These are phyloP conservation scores for Dissostichus mawsoni DNA, from an alignment of 2,113 vertebrate genomes.

Conservation along the genomic window DNA sequence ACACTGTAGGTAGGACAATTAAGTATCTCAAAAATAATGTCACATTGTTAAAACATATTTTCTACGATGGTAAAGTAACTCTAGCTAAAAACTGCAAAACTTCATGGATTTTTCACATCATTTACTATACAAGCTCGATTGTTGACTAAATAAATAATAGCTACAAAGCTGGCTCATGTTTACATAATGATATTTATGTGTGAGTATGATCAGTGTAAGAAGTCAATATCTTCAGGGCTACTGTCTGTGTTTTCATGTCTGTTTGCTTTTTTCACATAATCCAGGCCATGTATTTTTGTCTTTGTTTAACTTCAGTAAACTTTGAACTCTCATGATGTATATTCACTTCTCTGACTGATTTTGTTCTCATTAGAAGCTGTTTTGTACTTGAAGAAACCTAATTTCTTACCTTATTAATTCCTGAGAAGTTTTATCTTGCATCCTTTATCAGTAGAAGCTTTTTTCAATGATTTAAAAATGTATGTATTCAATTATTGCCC, in stretches of 20 bases:
- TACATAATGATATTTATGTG: neutral
- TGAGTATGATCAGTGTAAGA: neutral
- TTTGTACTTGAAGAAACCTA: neutral
- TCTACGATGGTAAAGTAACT: too few species aligned
- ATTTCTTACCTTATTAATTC: too few species aligned
- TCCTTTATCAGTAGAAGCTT: too few species aligned
- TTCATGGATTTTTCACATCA: neutral
- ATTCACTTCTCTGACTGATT: neutral
- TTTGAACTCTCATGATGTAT: slow-evolving; percentile 11
- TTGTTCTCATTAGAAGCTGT: too few species aligned
- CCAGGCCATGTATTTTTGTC: slow-evolving; percentile 19
- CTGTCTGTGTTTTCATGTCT: neutral
- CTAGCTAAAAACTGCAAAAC: neutral
- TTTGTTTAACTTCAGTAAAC: neutral
- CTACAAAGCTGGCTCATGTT: neutral
- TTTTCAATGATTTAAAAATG: too few species aligned
- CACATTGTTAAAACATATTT: too few species aligned
- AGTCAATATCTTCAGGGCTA: neutral
- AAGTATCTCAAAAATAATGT: too few species aligned
- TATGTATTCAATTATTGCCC: too few species aligned
- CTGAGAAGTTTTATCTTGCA: too few species aligned
- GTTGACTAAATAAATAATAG: neutral
- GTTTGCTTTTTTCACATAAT: slow-evolving; percentile 13
- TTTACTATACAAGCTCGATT: neutral
- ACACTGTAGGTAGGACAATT: too few species aligned